Conservation (phyloP, 1,140 invertebrate genomes). For the Ooceraea biroi region DNA sequence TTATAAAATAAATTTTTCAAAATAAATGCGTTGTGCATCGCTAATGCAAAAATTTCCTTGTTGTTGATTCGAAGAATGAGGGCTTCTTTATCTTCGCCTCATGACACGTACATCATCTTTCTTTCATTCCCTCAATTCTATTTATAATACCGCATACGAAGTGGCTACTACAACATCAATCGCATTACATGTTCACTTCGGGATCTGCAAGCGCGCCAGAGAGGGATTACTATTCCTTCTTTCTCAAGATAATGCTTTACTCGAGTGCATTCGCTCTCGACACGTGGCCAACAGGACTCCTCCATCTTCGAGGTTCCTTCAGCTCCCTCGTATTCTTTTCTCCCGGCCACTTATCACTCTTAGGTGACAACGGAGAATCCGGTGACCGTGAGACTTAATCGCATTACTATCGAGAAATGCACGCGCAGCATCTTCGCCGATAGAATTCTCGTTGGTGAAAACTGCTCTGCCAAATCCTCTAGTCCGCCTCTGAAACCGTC, state of each 20-base stretch:
- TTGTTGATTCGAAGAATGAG: not conserved
- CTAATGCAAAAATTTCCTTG: conserved; percentile 3
- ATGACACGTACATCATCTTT: not conserved
- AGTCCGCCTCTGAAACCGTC: not conserved
- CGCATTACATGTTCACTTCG: conserved; percentile 60
- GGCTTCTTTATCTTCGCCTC: not conserved
- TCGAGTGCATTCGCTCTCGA: conserved; percentile 43
- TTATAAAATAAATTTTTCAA: not conserved
- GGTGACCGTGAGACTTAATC: conserved; percentile 64
- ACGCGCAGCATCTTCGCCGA: not conserved
- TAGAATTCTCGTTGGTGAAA: not conserved
- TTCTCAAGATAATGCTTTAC: conserved; percentile 57
- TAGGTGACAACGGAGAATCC: not conserved
- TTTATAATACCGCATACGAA: conserved; percentile 12
- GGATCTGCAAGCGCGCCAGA: conserved; percentile 45
- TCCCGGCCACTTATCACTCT: conserved; percentile 7
- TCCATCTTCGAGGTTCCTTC: conserved; percentile 61
- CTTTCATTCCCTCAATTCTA: not conserved
- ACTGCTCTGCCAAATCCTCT: not conserved
- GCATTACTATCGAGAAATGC: conserved; percentile 35
- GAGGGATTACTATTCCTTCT: conserved; percentile 53
- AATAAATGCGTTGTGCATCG: not conserved
- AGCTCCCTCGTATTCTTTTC: not conserved
- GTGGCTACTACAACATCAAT: conserved; percentile 30
- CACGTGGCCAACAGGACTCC: conserved; percentile 63